phyloP scores from a whole-genome alignment of 2,113 vertebrate genomes.

The Toxostoma redivivum region DNA sequence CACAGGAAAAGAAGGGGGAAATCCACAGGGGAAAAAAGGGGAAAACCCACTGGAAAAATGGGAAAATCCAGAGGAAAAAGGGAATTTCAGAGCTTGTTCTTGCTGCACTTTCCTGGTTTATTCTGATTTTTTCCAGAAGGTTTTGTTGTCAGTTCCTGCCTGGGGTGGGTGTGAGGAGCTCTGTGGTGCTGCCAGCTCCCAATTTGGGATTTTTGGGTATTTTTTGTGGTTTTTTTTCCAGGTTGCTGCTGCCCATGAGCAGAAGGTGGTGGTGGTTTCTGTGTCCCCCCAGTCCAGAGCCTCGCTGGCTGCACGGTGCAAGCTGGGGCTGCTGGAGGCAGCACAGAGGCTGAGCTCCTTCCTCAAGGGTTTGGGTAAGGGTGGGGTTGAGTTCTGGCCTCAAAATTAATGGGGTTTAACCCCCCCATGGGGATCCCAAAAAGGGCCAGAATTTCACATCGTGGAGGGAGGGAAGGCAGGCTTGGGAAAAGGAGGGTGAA shows the following conservation, averaged over 20 bases:
- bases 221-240: background rate
- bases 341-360: slow-evolving; percentile 83
- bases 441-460: rapidly evolving
- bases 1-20: too few species aligned
- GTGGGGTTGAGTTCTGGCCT: rapidly evolving
- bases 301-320: slow-evolving; percentile 83
- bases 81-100: rapidly evolving
- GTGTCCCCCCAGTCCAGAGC: slow-evolving; percentile 92
- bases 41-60: too few species aligned
- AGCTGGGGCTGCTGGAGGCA: slow-evolving; percentile 78
- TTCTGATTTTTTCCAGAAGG: background rate
- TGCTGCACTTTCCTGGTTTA: too few species aligned
- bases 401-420: background rate
- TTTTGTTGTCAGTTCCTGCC: background rate
- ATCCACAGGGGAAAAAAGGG: too few species aligned
- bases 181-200: background rate
- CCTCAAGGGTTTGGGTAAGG: slow-evolving; percentile 87
- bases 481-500: background rate
- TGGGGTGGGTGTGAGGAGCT: background rate
- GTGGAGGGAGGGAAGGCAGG: background rate
- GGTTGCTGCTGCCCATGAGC: slow-evolving; percentile 44
- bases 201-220: too few species aligned
- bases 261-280: slow-evolving; percentile 86
- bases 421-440: too few species aligned
- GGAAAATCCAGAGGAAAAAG: too few species aligned